Conservation (phyloP, 2,113 vertebrate species). For the Podarcis raffonei region DNA sequence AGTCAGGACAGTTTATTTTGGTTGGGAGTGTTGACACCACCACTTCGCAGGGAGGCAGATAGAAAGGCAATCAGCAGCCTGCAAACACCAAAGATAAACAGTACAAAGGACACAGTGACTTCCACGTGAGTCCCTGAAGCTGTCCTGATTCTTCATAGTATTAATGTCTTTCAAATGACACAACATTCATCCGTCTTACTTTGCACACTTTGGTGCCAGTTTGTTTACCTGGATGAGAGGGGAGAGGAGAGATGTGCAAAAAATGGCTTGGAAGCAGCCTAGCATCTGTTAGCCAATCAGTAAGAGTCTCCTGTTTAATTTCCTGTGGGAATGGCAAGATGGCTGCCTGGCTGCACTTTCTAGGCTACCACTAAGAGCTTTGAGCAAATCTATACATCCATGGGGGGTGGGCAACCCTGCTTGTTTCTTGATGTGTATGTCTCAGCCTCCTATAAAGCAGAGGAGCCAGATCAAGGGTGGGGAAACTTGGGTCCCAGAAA, state of each 20-base stretch:
- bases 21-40: slow-evolving; percentile 84
- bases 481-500: no score
- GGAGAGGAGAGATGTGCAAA: background rate
- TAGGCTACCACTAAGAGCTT: background rate
- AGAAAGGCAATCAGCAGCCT: slow-evolving; percentile 25
- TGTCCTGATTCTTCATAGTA: background rate
- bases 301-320: background rate
- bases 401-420: background rate
- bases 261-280: background rate
- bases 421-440: background rate
- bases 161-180: background rate
- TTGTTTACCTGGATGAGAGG: background rate
- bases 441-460: background rate
- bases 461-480: no score
- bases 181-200: background rate
- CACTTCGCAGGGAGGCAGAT: slow-evolving; percentile 72
- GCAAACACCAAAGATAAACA: slow-evolving; percentile 22
- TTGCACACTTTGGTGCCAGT: background rate
- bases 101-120: background rate
- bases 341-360: background rate
- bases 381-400: background rate
- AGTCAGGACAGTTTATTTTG: slow-evolving; percentile 87
- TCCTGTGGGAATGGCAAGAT: background rate
- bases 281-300: background rate
- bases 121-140: slow-evolving; percentile 7